Percentiles rank a stretch among this genome's conserved stretches.
phyloP scores from a whole-genome alignment of 92 coral and sea anemone genomes.

The Parazoanthus swiftii region DNA sequence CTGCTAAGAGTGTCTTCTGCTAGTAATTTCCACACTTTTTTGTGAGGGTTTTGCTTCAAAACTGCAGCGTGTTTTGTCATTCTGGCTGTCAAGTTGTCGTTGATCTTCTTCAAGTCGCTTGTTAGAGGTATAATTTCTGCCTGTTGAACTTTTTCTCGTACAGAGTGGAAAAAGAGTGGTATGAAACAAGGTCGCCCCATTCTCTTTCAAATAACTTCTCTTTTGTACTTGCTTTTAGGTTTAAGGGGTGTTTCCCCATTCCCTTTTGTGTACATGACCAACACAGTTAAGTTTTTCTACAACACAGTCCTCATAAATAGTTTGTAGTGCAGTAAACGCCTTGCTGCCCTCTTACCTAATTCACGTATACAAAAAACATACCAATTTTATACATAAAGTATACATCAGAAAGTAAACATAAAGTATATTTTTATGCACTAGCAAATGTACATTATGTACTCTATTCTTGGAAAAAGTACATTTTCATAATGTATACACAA shows the following conservation, averaged over 20 bases:
- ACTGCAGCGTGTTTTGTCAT: background rate
- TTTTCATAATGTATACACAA: constrained; percentile 21
- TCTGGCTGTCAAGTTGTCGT: background rate
- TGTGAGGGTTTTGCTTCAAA: background rate
- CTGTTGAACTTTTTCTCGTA: constrained; percentile 27
- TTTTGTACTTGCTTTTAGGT: too few relatives aligned
- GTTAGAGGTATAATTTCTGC: constrained; percentile 23
- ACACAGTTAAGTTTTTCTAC: too few relatives aligned
- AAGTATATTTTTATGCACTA: constrained; percentile 12
- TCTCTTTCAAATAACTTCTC: constrained; percentile 42
- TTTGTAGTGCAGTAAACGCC: too few relatives aligned
- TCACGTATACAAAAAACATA: constrained; percentile 14
- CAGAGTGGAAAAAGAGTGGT: constrained; percentile 45
- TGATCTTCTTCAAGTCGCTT: constrained; percentile 13
- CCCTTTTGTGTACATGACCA: too few relatives aligned
- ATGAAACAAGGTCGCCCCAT: constrained; percentile 52
- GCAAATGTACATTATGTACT: constrained; percentile 19
- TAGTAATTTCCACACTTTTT: background rate
- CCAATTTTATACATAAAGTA: constrained; percentile 13
- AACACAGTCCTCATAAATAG: too few relatives aligned
- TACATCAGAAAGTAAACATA: constrained; percentile 6
- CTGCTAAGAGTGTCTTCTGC: background rate
- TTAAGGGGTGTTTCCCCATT: too few relatives aligned
- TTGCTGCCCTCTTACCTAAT: background rate
- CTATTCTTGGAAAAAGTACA: constrained; percentile 23